These are phyloP conservation scores for Pampus argenteus DNA, from an alignment of 2,797 vertebrate species.

Conservation along the genomic window DNA sequence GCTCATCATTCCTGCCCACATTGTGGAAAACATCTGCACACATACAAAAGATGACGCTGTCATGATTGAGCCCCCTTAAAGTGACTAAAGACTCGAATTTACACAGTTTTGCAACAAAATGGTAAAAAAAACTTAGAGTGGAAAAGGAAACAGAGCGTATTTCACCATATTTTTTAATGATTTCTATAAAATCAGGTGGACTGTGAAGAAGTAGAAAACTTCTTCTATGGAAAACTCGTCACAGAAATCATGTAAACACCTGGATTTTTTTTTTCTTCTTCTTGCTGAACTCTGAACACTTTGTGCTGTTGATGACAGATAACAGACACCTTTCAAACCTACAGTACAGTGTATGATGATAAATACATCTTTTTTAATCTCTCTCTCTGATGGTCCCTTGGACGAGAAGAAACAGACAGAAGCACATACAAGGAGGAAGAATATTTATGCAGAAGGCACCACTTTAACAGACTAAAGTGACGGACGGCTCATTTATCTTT, in stretches of 20 bases:
- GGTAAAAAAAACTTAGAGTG: neutral
- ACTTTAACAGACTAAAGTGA: neutral
- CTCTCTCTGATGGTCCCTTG: neutral
- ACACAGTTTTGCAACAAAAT: neutral
- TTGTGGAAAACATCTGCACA: conserved; percentile 49
- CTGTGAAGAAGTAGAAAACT: neutral
- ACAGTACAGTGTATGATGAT: neutral
- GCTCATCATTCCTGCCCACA: conserved; percentile 72
- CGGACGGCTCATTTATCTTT: neutral
- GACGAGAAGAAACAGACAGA: neutral
- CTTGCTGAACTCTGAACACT: too few species aligned
- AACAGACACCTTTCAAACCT: neutral
- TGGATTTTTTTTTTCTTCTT: neutral
- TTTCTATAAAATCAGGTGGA: neutral
- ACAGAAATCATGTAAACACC: neutral
- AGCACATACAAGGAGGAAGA: neutral
- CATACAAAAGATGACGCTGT: conserved; percentile 47
- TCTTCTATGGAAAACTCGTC: neutral
- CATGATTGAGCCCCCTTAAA: neutral
- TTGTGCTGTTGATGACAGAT: neutral
- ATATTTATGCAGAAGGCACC: neutral
- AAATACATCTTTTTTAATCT: neutral
- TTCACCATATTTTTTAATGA: neutral
- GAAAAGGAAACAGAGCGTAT: neutral
- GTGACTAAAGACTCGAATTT: neutral